phyloP scores from a whole-genome alignment of 2,113 vertebrate species.

The Charadrius vociferus region DNA sequence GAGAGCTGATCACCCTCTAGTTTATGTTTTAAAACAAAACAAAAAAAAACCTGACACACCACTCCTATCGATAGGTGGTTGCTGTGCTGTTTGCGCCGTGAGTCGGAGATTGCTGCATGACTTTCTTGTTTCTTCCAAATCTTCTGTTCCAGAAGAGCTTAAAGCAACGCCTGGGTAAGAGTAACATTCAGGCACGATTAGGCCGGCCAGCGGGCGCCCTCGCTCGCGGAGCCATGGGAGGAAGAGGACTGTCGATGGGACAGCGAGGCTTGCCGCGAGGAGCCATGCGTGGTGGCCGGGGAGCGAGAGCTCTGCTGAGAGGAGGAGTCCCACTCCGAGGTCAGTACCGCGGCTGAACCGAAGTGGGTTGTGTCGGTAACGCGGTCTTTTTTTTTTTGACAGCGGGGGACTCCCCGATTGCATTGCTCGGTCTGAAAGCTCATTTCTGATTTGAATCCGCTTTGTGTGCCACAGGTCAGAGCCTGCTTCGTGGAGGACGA shows the following conservation, averaged over 20 bases:
- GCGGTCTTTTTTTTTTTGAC: accelerated
- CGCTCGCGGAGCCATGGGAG: constrained; percentile 80
- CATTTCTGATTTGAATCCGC: not conserved
- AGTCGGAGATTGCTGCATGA: constrained; percentile 8
- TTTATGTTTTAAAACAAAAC: not conserved
- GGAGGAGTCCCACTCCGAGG: constrained; percentile 89
- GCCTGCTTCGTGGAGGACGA: constrained; percentile 85
- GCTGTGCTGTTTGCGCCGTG: not conserved
- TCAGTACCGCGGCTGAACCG: not conserved
- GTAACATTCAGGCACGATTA: constrained; percentile 96
- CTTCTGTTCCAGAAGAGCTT: constrained; percentile 86
- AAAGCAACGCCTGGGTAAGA: constrained; percentile 95
- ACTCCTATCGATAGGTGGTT: accelerated
- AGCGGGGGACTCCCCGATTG: accelerated
- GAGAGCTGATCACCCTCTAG: not conserved
- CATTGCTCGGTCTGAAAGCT: not conserved
- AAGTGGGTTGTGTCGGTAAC: accelerated
- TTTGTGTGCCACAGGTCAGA: constrained; percentile 70
- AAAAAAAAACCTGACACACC: too few relatives aligned
- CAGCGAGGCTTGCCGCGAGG: constrained; percentile 87
- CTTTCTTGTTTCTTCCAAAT: constrained; percentile 42
- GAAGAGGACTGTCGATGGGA: constrained; percentile 82
- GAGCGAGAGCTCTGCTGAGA: constrained; percentile 82
- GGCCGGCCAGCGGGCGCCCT: constrained; percentile 87
- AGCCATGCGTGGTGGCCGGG: constrained; percentile 83